Evolutionary conservation across 2,888 invertebrate species (phyloP), one percentile per base, ranked within the genome.

Genomic region (Diaperis boleti): DNA sequence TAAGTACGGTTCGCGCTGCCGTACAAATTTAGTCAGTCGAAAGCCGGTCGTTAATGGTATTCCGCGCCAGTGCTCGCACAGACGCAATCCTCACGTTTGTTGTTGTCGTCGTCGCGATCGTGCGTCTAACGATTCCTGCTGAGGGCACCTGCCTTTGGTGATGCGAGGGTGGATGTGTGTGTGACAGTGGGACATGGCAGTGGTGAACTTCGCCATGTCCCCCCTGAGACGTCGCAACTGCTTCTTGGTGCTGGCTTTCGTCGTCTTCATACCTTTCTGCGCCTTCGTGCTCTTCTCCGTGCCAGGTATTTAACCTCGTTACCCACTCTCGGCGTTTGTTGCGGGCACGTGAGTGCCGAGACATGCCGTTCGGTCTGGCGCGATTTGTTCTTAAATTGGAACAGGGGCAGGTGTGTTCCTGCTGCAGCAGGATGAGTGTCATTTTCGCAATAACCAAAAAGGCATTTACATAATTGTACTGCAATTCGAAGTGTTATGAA

Each of bases 241-340:
- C 73, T 82, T 87, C 74, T 77, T 87, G 69, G 82, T 85, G 72
- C 81, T 86, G 64, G 83, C 83, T 44, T 81, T 84, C 72, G 79
- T 85, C 63, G 81, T 87, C 69, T 82, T 87, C 77, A 81, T 86
- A 68, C 87, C 87, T 37, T 86, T 86, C 78, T 83, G 85, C 72
- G 79, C 86, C 50, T 82, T 85, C 74, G 81, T 85, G 20, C 77
- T 85, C 59, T 79, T 84, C 70, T 83, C 84, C 41, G 82, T 83
- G 61, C 84, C 85, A 81, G 85, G 85, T 85, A 79, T 75, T 50
- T 50, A 37, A 52, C 29, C 35, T 11, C 41, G 10, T 54, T 29
- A 41, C 54, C 54, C 50, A 54, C 35, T 39, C 31, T 42, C 20
- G 10, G n/a, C n/a, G n/a, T n/a, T 20, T 35, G 39, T 15, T 37